A percentile compares a stretch with the other conserved stretches of the same genome.
Evolutionary conservation across 2,888 invertebrate genomes (phyloP).

Genomic region (Nycteola revayana): DNA sequence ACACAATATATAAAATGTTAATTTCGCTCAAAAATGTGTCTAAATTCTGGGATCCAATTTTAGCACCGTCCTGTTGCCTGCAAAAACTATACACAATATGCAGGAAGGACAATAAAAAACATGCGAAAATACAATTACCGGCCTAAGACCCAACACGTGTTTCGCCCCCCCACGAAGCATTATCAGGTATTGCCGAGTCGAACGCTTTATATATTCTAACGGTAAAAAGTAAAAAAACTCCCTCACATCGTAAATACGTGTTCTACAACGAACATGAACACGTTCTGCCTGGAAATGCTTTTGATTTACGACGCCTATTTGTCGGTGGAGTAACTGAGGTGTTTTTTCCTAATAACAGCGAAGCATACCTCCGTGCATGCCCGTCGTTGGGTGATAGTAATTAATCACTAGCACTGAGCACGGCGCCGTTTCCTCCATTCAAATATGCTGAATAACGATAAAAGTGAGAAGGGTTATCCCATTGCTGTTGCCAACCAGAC

Average conservation of each 20-base stretch:
- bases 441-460: slow-evolving; percentile 71
- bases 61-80: too few relatives aligned
- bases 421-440: slow-evolving; percentile 63
- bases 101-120: too few relatives aligned
- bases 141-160: too few relatives aligned
- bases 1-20: too few relatives aligned
- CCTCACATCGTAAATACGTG: slow-evolving; percentile 3
- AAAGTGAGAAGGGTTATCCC: slow-evolving; percentile 61
- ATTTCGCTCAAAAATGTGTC: too few relatives aligned
- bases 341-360: slow-evolving; percentile 16
- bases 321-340: slow-evolving; percentile 5
- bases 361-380: slow-evolving; percentile 26
- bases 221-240: too few relatives aligned
- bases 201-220: too few relatives aligned
- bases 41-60: too few relatives aligned
- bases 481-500: background rate
- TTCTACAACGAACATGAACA: slow-evolving; percentile 2
- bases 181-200: too few relatives aligned
- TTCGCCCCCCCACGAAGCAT: too few relatives aligned
- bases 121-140: too few relatives aligned
- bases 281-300: slow-evolving; percentile 5
- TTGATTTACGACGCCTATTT: slow-evolving; percentile 25
- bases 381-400: slow-evolving; percentile 49
- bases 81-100: too few relatives aligned
- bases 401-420: slow-evolving; percentile 64